A percentile compares a stretch with the other conserved stretches of the same genome.
Conservation (phyloP, 2,113 vertebrate species). For the Psittacara wagleri region DNA sequence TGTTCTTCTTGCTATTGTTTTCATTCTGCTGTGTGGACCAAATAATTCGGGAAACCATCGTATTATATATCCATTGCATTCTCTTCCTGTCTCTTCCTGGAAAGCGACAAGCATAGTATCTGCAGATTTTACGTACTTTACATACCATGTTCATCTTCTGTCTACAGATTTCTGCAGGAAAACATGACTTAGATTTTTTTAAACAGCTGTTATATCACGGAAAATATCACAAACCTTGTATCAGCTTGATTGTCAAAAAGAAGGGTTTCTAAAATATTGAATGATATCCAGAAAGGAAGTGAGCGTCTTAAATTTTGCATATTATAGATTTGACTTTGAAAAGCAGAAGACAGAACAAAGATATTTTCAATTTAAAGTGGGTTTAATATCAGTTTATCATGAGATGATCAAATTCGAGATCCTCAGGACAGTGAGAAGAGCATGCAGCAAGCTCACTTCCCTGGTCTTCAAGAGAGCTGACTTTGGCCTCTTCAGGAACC, state of each 20-base stretch:
- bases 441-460: no score
- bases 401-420: no score
- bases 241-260: neutral
- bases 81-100: neutral
- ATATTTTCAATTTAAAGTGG: neutral
- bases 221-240: neutral
- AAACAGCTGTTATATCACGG: neutral
- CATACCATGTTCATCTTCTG: neutral
- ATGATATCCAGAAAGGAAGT: neutral
- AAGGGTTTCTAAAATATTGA: neutral
- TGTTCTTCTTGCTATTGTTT: neutral
- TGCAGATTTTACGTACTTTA: neutral
- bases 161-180: neutral
- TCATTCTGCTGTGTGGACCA: neutral
- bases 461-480: no score
- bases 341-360: neutral
- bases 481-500: no score
- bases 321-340: neutral
- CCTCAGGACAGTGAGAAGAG: no score
- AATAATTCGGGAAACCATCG: neutral
- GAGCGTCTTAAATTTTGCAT: neutral
- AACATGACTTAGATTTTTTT: neutral
- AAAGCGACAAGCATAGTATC: neutral
- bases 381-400: neutral
- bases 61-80: neutral